Percentiles rank a stretch among this genome's conserved stretches.
phyloP scores from a whole-genome alignment of 2,888 invertebrate genomes.

The Saturnia japonica region DNA sequence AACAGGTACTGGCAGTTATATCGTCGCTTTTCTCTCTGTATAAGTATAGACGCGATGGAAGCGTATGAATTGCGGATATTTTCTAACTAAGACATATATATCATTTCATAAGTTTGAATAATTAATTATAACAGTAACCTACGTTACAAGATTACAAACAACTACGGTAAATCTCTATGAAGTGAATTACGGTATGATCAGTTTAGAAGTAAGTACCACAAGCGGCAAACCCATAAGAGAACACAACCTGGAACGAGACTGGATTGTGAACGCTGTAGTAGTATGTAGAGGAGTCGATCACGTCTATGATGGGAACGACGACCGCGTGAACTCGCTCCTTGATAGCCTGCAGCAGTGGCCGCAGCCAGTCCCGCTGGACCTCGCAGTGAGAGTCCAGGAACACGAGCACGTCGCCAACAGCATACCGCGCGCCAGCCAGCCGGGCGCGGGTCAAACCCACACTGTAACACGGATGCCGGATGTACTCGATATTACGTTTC shows the following conservation, averaged over 20 bases:
- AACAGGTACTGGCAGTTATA: no score
- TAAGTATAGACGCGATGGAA: neutral
- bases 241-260: constrained; percentile 68
- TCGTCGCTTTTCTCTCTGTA: neutral
- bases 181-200: neutral
- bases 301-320: constrained; percentile 97
- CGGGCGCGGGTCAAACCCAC: constrained; percentile 87
- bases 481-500: no score
- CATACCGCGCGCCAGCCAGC: constrained; percentile 92
- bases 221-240: constrained; percentile 10
- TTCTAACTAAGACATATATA: neutral
- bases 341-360: constrained; percentile 89
- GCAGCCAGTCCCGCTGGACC: constrained; percentile 90
- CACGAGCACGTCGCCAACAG: constrained; percentile 89
- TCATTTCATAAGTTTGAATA: neutral
- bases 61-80: neutral
- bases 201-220: constrained; percentile 14
- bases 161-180: neutral
- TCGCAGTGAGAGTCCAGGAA: constrained; percentile 97
- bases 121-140: neutral
- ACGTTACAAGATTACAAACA: no score
- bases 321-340: constrained; percentile 90
- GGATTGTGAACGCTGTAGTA: constrained; percentile 86
- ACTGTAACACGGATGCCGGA: constrained; percentile 27
- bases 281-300: constrained; percentile 91